Percentiles rank a stretch among this genome's conserved stretches.
Conservation (phyloP, 2,113 vertebrate genomes). For the Patagioenas fasciata region DNA sequence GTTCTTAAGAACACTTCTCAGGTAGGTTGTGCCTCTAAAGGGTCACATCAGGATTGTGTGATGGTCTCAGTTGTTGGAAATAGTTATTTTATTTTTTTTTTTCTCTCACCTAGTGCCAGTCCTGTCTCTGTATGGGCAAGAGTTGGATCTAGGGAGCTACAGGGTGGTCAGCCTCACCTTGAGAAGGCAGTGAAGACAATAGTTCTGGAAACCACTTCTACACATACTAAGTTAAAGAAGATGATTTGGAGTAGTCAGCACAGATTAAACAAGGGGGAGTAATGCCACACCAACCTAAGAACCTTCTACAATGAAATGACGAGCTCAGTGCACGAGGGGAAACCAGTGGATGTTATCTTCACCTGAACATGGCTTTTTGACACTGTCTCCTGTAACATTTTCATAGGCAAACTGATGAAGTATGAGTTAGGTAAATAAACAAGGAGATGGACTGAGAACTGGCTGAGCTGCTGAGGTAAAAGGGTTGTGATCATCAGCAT, state of each 20-base stretch:
- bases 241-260: neutral
- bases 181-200: neutral
- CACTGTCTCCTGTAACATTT: neutral
- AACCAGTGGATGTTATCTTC: neutral
- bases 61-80: neutral
- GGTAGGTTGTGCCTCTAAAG: neutral
- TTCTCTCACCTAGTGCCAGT: neutral
- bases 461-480: neutral
- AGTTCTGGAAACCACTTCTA: neutral
- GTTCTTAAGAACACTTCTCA: neutral
- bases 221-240: neutral
- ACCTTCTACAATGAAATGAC: rapidly evolving
- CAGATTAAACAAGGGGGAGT: neutral
- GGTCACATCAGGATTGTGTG: neutral
- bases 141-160: neutral
- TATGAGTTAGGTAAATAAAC: neutral
- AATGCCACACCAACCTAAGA: neutral
- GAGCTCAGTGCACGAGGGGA: neutral
- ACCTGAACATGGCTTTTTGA: neutral
- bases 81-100: neutral
- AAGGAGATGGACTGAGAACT: neutral
- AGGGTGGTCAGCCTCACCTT: neutral
- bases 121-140: neutral
- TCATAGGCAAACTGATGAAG: neutral
- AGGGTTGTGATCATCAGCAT: neutral